phyloP scores from a whole-genome alignment of 23 tunicate species.

The Ciona savignyi region DNA sequence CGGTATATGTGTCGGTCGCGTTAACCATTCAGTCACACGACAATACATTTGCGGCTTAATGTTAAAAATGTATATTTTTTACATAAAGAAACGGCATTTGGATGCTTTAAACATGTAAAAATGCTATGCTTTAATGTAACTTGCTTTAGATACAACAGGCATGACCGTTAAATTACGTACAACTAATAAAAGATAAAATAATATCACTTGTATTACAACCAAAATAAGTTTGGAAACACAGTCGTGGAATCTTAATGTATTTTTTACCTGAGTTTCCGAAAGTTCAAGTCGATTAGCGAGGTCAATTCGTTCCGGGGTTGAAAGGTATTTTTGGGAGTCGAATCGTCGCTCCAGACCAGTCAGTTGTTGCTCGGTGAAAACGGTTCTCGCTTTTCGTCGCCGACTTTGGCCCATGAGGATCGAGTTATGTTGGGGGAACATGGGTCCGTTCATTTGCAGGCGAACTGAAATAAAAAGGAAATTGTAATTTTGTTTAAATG shows the following conservation, averaged over 20 bases:
- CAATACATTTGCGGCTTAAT: too few species aligned
- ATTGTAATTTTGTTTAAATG: not conserved
- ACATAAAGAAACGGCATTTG: too few species aligned
- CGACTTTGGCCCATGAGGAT: constrained; percentile 23
- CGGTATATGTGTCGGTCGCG: too few species aligned
- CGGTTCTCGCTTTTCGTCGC: constrained; percentile 73
- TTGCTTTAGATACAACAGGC: too few species aligned
- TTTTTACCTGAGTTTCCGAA: constrained; percentile 55
- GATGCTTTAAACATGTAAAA: too few species aligned
- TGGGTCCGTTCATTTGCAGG: constrained; percentile 16
- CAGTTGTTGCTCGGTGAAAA: constrained; percentile 65
- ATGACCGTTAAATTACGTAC: too few species aligned
- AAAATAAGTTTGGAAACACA: too few species aligned
- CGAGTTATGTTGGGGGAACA: constrained; percentile 8
- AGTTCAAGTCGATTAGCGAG: constrained; percentile 44
- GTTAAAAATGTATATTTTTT: too few species aligned
- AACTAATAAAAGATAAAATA: too few species aligned
- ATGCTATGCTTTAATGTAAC: too few species aligned
- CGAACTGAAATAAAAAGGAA: constrained; percentile 7
- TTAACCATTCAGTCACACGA: not conserved
- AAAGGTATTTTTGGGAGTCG: constrained; percentile 34
- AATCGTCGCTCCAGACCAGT: constrained; percentile 48
- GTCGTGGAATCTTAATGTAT: not conserved
- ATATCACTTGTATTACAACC: not conserved
- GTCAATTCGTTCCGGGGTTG: constrained; percentile 43